Evolutionary conservation across 2,113 vertebrate species (phyloP).

Genomic region (Tapirus terrestris): DNA sequence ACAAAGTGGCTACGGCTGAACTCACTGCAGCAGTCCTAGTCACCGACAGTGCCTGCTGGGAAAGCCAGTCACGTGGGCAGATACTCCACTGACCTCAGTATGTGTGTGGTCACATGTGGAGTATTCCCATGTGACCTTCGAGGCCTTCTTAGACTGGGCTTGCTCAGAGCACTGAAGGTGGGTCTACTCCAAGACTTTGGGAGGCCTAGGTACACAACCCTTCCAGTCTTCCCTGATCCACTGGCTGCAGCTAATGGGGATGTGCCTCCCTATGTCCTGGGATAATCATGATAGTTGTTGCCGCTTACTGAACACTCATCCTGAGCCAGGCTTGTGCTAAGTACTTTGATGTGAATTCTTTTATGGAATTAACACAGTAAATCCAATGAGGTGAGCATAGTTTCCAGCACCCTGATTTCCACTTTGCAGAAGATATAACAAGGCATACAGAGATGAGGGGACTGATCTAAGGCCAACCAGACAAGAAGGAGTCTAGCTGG

Average conservation of each 20-base stretch:
- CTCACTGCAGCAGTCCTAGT: neutral
- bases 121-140: neutral
- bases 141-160: neutral
- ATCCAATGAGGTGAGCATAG: neutral
- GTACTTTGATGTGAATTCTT: neutral
- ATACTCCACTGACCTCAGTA: neutral
- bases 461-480: neutral
- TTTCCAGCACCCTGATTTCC: neutral
- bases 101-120: rapidly evolving
- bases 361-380: neutral
- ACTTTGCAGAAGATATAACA: neutral
- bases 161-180: neutral
- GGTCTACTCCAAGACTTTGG: neutral
- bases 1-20: neutral
- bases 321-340: neutral
- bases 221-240: neutral
- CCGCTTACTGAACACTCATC: neutral
- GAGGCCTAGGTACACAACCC: neutral
- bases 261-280: neutral
- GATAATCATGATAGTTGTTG: neutral
- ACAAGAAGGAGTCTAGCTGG: neutral
- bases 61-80: neutral
- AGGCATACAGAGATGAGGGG: neutral
- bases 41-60: neutral
- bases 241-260: neutral